Base-by-base conservation (phyloP, 64 coral and sea anemone species). In the Hydrozoanthus tunicans region DNA sequence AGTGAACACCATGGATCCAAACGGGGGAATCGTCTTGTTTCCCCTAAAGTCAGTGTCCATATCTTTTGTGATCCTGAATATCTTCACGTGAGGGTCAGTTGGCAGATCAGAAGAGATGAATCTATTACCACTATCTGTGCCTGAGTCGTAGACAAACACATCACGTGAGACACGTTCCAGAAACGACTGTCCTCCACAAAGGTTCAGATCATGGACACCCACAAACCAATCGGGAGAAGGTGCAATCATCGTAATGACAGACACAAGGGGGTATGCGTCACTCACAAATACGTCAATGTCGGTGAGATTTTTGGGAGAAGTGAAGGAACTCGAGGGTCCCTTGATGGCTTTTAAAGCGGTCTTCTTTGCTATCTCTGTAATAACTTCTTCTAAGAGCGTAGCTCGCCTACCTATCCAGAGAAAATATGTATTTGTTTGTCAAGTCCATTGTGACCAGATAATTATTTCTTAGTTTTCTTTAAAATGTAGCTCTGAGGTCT, bases 221-320 rank as follows among this genome's bases (percentile, higher is more conserved):
- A 83, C 51, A 67, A 55, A 20, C 81, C 81, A 83, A 62, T 83
- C 81, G 2, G 81, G 81, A 1, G 81, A 83, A 32, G 81, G 81
- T 3, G 81, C 81, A 7, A 83, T 66, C 81, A 83, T 83, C 0
- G 81, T 67, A 51, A 83, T 83, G 81, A 83, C 62, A n/a, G 81
- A 83, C 32, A 83, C 81, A 4, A 83, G 6, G 62, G 81, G 79
- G 23, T 82, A 78, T 3, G 52, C 53, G 11, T 54, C 75, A 78
- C 6, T 78, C 43, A 78, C 75, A 54, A 15, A 78, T 1, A 78
- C 75, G 4, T 78, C 75, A 54, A 78, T 78, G 32, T 9, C 11
- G 75, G 75, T 78, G 52, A 78, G 11, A 6, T 54, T 78, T 6
- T 17, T 6, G 1, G 75, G 75, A 15, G 75, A 51, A 4, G 1